phyloP scores from a whole-genome alignment of 1,140 invertebrate species.

The Drosophila biarmipes region DNA sequence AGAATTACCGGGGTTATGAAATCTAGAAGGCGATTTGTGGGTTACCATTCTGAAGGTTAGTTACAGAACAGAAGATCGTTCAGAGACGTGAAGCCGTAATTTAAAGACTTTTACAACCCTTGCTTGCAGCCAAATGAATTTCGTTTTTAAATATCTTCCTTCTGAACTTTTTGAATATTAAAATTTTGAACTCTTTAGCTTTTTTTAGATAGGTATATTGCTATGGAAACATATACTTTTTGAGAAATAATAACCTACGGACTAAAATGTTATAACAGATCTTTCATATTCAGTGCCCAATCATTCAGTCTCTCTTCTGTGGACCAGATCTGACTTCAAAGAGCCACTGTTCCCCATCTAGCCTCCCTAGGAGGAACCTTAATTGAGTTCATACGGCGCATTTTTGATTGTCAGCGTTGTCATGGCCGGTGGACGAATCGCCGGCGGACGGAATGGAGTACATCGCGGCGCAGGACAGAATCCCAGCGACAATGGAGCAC shows the following conservation, averaged over 20 bases:
- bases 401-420: conserved; percentile 68
- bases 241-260: background rate
- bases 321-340: background rate
- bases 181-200: no score
- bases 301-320: background rate
- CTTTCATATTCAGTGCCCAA: background rate
- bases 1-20: no score
- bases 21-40: no score
- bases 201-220: no score
- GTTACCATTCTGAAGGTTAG: no score
- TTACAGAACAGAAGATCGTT: no score
- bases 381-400: conserved; percentile 77
- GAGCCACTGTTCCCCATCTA: background rate
- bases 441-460: conserved; percentile 23
- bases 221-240: no score
- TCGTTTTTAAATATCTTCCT: no score
- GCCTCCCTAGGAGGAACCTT: conserved; percentile 38
- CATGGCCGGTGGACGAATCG: conserved; percentile 10
- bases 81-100: no score
- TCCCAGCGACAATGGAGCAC: conserved; percentile 55
- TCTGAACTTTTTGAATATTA: no score
- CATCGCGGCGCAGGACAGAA: conserved; percentile 33
- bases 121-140: no score
- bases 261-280: background rate
- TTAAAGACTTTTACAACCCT: no score